Base-by-base conservation (phyloP, 2,888 invertebrate species). In the Platypus cylindrus region DNA sequence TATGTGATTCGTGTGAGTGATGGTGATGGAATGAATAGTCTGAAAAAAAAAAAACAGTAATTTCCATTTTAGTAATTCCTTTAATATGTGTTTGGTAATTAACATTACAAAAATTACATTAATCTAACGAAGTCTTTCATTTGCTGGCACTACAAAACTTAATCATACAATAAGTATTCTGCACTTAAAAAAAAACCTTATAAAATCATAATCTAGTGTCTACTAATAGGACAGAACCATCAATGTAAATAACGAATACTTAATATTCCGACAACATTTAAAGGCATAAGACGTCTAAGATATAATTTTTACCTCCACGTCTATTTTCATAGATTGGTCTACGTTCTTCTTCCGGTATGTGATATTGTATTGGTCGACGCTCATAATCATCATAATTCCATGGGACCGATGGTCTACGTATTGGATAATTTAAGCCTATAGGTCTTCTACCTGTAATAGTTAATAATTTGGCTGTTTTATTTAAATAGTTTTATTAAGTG, bases 271-370 rank as follows among this genome's bases (percentile, higher is more conserved):
- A n/a, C n/a, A n/a, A n/a, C n/a, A n/a, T n/a, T n/a, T n/a, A n/a
- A n/a, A 54, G 42, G 42, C 56, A 56, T 31, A 56, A 40, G 13
- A 56, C 49, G 40, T 56, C 54, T 51, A 52, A 55, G 38, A 55
- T 48, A 38, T 51, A 44, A 54, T 55, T 54, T 54, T 55, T 56
- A 56, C 56, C 55, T 56, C 56, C 55, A 38, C 55, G 47, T 34
- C 55, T 36, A 32, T 50, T 49, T 20, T 37, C 45, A 13, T 42
- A 39, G 28, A 43, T 46, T 31, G 39, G 35, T 14, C 27, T 42
- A 32, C 39, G 41, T 55, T 40, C 40, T 36, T 40, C 46, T 24
- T 41, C 34, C 9, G 23, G 33, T 8, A 26, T 17, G 12, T 30
- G 37, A 32, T 40, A 37, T 16, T 38, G 28, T 29, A 33, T 18